Base-by-base conservation (phyloP, 2,888 invertebrate species). In the Plebejus argus region DNA sequence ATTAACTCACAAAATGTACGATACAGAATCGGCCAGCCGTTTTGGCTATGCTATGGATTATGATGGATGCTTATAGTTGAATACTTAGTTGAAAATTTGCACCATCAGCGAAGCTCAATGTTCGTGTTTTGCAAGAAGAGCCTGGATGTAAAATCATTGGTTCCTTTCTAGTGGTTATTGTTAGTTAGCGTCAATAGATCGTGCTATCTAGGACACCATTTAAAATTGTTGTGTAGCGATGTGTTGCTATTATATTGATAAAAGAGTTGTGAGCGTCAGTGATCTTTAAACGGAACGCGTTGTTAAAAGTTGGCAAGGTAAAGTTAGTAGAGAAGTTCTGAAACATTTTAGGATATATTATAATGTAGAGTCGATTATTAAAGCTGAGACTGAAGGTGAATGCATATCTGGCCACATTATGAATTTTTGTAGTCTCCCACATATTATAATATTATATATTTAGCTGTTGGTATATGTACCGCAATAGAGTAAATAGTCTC, bases 211-310 rank as follows among this genome's bases (percentile, higher is more conserved):
- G 66, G 18, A 20, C 28, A 33, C 23, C 15, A 33, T 33, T 33
- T 28, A 6, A 66, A 66, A 66, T 66, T 28, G 66, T 66, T 15
- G 6, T 1, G 18, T 28, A 28, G 18, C 66, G 6, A 28, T 18
- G 15, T 61, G 23, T 66, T 33, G 28, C 66, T 66, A 33, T 66
- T 66, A 66, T 66, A 66, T 66, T 66, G 66, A 6, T 66, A 23
- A 61, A 23, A 66, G 66, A 66, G 66, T 33, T 33, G 66, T 33
- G 66, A 66, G 66, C 66, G 33, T 66, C 28, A 66, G 66, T 66
- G 66, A 66, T 12, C 12, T 3, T 23, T 28, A 66, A 15, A 2
- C 33, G 28, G 28, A 66, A 15, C 15, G 15, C 33, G 15, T 18
- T 61, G 61, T n/a, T 61, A 61, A 20, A 58, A 23, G 3, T 61